Conservation (phyloP, 30 jellyfish, hydroid and myxozoan genomes). For the Phacellophora camtschatica region DNA sequence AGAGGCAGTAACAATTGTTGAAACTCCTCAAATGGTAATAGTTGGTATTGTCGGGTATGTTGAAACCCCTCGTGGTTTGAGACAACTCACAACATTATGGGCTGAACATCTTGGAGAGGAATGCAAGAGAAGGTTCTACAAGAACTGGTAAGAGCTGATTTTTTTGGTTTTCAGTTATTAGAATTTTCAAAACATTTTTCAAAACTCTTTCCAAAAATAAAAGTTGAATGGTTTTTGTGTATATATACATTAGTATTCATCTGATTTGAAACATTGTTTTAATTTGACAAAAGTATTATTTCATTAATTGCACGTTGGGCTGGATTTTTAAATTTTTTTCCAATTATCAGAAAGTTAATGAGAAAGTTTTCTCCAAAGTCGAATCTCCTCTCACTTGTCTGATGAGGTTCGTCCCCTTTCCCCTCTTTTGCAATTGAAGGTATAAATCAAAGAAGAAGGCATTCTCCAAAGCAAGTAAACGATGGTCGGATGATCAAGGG, state of each 20-base stretch:
- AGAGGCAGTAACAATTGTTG: slow-evolving; percentile 99
- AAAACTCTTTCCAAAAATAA: too few species aligned
- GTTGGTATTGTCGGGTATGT: slow-evolving; percentile 99
- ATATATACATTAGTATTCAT: too few species aligned
- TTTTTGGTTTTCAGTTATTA: not conserved
- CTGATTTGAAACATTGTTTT: too few species aligned
- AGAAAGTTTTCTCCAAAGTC: slow-evolving; percentile 30
- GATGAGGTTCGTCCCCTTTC: slow-evolving; percentile 99
- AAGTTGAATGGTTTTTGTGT: too few species aligned
- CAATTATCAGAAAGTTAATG: not conserved
- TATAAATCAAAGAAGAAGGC: slow-evolving; percentile 98
- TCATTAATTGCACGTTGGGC: too few species aligned
- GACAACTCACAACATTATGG: slow-evolving; percentile 98
- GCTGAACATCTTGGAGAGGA: slow-evolving; percentile 99
- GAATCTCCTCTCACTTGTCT: slow-evolving; percentile 99
- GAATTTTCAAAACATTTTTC: not conserved
- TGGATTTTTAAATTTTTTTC: too few species aligned
- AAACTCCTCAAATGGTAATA: slow-evolving; percentile 96
- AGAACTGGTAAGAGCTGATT: slow-evolving; percentile 96
- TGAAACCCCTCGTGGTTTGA: slow-evolving; percentile 99
- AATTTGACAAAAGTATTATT: too few species aligned
- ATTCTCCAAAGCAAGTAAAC: slow-evolving; percentile 94
- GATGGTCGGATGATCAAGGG: slow-evolving; percentile 99
- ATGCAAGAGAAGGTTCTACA: slow-evolving; percentile 96
- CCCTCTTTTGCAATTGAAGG: slow-evolving; percentile 70